A percentile compares a stretch with the other conserved stretches of the same genome.
phyloP scores from a whole-genome alignment of 2,888 invertebrate species.

The Azorinus chamasolen region DNA sequence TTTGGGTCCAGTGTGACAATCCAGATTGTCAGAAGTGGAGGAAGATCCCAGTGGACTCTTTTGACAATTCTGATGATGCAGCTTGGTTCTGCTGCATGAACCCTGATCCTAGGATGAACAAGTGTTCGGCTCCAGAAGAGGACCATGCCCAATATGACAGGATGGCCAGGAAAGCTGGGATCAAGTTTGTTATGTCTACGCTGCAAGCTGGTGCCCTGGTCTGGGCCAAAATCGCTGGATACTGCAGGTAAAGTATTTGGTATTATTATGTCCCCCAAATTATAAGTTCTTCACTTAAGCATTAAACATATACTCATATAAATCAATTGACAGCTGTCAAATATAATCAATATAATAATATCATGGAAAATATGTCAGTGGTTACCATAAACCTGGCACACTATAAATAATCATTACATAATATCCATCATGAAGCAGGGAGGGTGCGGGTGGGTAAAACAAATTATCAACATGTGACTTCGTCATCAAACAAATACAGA shows the following conservation, averaged over 20 bases:
- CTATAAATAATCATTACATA: too few relatives aligned
- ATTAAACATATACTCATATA: too few relatives aligned
- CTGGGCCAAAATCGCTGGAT: constrained; percentile 83
- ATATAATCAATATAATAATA: too few relatives aligned
- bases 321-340: too few relatives aligned
- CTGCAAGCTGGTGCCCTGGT: constrained; percentile 78
- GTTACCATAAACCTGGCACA: too few relatives aligned
- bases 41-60: constrained; percentile 63
- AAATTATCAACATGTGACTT: too few relatives aligned
- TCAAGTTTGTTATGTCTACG: constrained; percentile 77
- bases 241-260: constrained; percentile 73
- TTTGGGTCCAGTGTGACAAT: constrained; percentile 84
- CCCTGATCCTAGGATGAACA: constrained; percentile 67
- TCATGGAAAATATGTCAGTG: too few relatives aligned
- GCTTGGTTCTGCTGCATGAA: constrained; percentile 82
- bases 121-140: constrained; percentile 78
- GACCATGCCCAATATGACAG: constrained; percentile 73
- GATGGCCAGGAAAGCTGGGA: constrained; percentile 74
- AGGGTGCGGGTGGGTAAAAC: too few relatives aligned
- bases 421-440: too few relatives aligned
- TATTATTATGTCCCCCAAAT: too few relatives aligned
- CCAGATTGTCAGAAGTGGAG: constrained; percentile 83
- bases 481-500: too few relatives aligned
- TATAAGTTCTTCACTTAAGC: too few relatives aligned
- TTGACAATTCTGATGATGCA: constrained; percentile 49